Evolutionary conservation across 2,888 invertebrate genomes (phyloP), one percentile per base, ranked within the genome.

Genomic region (Calliphora vomitoria): DNA sequence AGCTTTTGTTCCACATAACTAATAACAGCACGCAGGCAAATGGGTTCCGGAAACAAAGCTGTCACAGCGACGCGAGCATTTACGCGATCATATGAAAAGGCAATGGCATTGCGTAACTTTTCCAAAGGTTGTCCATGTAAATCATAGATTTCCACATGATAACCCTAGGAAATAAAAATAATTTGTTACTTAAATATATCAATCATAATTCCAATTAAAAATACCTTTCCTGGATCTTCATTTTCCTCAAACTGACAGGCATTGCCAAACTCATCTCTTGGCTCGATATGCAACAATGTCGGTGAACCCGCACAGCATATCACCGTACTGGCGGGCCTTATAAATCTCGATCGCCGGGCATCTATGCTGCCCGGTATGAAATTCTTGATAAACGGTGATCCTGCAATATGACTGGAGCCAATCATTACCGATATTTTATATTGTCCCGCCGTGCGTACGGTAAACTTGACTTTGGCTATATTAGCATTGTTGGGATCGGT

Each of bases 261-360:
- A 94, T 98, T 98, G 92, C 97, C 97, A 94, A 96, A 98, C 93
- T 97, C 96, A 94, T 98, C 98, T 85, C 98, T 95, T n/a, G 98
- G 98, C 92, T 98, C 98, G 91, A 98, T 96, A 92, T 96, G 96
- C 93, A 98, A 95, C 78, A 95, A 94, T 91, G 97, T 97, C 66
- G 96, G 95, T 75, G 96, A 95, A 60, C 95, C 96, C 8, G 96
- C 96, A 69, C 97, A 97, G 94, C 97, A 97, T 84, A 98, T 96
- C 41, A 98, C 97, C 50, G 97, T 97, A 87, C 97, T 97, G 90
- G 96, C 97, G 91, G 97, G 97, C 89, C 97, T 95, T 90, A 97
- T 95, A 92, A 98, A 97, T 25, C 97, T 95, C 55, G 98, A 97
- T 91, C 97, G 96, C 89, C 96, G 95, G 79, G 98, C 97, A 94